Percentiles rank a stretch among this genome's conserved stretches.
Conservation (phyloP, 2,113 vertebrate genomes). For the Sterrhoptilus dennistouni region DNA sequence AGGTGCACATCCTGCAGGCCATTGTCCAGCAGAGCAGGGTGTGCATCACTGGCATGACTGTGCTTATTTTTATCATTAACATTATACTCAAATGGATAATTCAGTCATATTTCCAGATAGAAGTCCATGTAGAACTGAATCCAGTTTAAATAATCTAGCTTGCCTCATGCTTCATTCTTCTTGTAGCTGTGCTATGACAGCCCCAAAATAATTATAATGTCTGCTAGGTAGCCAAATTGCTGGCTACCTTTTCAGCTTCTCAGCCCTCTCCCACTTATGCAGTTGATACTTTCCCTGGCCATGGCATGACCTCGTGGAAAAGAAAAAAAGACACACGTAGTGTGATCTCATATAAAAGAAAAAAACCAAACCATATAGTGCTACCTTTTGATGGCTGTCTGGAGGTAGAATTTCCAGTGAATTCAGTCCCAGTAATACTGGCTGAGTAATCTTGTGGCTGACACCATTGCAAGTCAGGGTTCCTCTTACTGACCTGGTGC, state of each 20-base stretch:
- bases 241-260: background rate
- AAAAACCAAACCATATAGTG: rapidly evolving
- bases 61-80: background rate
- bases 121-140: background rate
- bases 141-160: background rate
- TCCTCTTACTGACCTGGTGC: background rate
- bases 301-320: background rate
- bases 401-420: background rate
- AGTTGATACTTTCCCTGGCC: background rate
- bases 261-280: background rate
- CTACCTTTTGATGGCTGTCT: background rate
- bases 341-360: background rate
- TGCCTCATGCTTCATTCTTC: background rate
- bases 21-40: rapidly evolving
- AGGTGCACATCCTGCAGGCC: background rate
- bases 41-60: rapidly evolving
- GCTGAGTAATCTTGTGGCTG: background rate
- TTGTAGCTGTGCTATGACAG: background rate
- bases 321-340: rapidly evolving
- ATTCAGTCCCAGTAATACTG: background rate
- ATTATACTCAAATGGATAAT: background rate
- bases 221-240: background rate
- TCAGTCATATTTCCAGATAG: background rate
- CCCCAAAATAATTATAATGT: background rate
- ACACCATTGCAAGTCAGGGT: rapidly evolving